Base-by-base conservation (phyloP, 2,797 vertebrate genomes). In the Botia almorhae region DNA sequence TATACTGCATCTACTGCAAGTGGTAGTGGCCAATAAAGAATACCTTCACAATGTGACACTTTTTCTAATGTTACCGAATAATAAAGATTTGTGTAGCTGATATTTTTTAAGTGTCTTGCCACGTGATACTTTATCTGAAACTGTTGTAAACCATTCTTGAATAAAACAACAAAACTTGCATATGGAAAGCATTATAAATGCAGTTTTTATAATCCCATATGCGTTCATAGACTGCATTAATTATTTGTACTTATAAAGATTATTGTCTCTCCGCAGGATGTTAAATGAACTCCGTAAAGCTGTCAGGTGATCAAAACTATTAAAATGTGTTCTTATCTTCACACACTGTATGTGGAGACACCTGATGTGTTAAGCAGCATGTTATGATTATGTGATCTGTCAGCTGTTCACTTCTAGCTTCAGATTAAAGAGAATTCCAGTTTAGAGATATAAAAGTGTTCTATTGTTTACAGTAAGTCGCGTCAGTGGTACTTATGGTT, bases 401-500 rank as follows among this genome's bases (percentile, higher is more conserved):
- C 53, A 10, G 7, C n/a, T 56, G n/a, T n/a, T 56, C 53, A 21
- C 19, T 56, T 56, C 19, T 7, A 21, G 53, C n/a, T 53, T 53
- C 2, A 26, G 23, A 26, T 26, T 26, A 26, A 26, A 26, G 23
- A 58, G 56, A 23, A 23, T 23, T 21, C 4, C 3, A 33, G 46
- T 70, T 1, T 19, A 43, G 64, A 21, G 10, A 63, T 63, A 67
- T 69, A 63, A 29, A 69, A 2, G 7, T 3, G 4, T 33, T 73
- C 12, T 76, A 58, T 46, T 10, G 50, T 69, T 70, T 67, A 69
- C 21, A 69, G 48, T 58, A 50, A 61, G 43, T 51, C 16, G 21
- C 64, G 7, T 64, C 63, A 21, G 11, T 68, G 26, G 13, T 71
- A 12, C 14, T 56, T 23, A 55, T 36, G 36, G 26, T 58, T 65